These are phyloP conservation scores for Bhutanitis thaidina DNA, from an alignment of 2,888 invertebrate genomes.

Conservation along the genomic window DNA sequence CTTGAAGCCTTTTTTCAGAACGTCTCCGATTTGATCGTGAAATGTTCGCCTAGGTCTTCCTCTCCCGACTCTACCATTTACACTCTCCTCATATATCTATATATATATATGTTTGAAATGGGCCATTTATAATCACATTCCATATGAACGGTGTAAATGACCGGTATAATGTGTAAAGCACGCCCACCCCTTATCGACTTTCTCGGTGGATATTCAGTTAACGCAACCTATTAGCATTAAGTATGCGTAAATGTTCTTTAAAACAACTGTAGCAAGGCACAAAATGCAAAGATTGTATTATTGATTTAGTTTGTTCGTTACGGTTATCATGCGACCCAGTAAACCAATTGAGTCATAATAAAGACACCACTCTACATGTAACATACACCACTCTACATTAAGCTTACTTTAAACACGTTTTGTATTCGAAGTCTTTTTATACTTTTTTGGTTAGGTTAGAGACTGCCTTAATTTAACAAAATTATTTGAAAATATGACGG, in stretches of 20 bases:
- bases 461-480: too few relatives aligned
- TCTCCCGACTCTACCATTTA: too few relatives aligned
- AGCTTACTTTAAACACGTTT: too few relatives aligned
- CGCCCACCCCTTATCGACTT: slow-evolving; percentile 55
- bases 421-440: too few relatives aligned
- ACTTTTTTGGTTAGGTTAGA: too few relatives aligned
- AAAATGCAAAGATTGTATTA: slow-evolving; percentile 23
- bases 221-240: not conserved
- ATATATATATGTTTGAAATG: not conserved
- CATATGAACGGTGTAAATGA: slow-evolving; percentile 41
- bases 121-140: not conserved
- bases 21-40: too few relatives aligned
- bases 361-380: not conserved
- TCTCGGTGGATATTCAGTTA: slow-evolving; percentile 28
- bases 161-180: slow-evolving; percentile 41
- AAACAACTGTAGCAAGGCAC: slow-evolving; percentile 7
- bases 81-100: too few relatives aligned
- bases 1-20: too few relatives aligned
- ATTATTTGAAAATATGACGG: too few relatives aligned
- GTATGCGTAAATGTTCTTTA: slow-evolving; percentile 13
- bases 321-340: slow-evolving; percentile 54
- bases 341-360: slow-evolving; percentile 33
- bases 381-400: too few relatives aligned
- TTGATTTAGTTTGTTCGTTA: not conserved
- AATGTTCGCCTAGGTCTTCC: too few relatives aligned